These are phyloP conservation scores for Monochamus saltuarius DNA, from an alignment of 1,140 invertebrate genomes.

Conservation along the genomic window DNA sequence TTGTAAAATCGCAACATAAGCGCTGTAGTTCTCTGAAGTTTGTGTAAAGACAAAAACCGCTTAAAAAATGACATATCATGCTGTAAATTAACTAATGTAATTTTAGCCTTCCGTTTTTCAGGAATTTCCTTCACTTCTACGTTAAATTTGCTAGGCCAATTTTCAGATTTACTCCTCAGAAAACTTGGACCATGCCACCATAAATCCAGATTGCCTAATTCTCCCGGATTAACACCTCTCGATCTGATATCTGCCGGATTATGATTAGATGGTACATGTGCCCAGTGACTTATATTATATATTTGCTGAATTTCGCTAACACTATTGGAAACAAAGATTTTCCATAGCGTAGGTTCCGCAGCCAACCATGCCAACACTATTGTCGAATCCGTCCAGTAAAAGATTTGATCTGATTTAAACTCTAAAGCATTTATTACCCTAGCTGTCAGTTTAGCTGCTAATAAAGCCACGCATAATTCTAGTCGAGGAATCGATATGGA, in stretches of 20 bases:
- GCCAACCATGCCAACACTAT: no score
- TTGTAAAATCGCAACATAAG: no score
- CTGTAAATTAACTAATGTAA: neutral
- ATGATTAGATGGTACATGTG: no score
- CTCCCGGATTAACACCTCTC: no score
- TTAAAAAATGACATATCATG: conserved; percentile 4
- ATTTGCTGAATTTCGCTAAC: conserved; percentile 45
- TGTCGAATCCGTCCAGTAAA: no score
- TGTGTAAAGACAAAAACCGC: neutral
- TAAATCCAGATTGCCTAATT: no score
- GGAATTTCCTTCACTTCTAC: neutral
- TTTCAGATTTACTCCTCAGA: neutral
- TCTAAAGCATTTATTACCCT: no score
- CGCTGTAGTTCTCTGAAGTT: conserved; percentile 7
- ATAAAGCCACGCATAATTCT: conserved; percentile 45
- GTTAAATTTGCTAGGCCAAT: neutral
- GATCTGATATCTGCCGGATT: no score
- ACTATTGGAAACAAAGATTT: conserved; percentile 50
- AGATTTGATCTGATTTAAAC: no score
- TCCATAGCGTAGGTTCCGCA: conserved; percentile 40
- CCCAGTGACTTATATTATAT: no score
- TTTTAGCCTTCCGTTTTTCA: neutral
- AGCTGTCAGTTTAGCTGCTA: no score
- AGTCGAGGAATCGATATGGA: conserved; percentile 43
- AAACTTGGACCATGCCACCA: conserved; percentile 26